Conservation (phyloP, 2,888 invertebrate species). For the Polylopha cassiicola region DNA sequence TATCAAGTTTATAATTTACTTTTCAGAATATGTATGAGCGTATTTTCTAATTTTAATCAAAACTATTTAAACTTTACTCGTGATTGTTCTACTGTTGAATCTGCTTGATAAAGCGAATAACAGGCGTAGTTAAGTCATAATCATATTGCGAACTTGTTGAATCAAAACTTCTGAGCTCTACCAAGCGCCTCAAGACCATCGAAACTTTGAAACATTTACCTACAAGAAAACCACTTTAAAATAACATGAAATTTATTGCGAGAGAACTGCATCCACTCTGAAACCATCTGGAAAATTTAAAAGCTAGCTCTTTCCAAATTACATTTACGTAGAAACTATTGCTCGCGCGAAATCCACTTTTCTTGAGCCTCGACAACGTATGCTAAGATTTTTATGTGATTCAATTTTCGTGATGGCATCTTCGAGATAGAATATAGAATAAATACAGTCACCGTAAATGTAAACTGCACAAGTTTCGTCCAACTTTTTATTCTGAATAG, state of each 20-base stretch:
- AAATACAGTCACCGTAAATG: conserved; percentile 6
- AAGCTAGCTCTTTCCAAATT: conserved; percentile 10
- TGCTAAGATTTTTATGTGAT: conserved; percentile 5
- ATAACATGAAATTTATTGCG: conserved; percentile 6
- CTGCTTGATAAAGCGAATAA: too few relatives aligned
- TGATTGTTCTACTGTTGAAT: too few relatives aligned
- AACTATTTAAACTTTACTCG: too few relatives aligned
- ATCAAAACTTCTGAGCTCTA: not conserved
- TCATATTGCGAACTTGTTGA: too few relatives aligned
- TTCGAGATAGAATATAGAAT: conserved; percentile 10
- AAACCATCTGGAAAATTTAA: conserved; percentile 12
- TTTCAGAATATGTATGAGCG: too few relatives aligned
- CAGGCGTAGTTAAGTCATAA: too few relatives aligned
- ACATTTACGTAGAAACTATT: conserved; percentile 5
- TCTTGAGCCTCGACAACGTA: not conserved
- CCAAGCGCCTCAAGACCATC: conserved; percentile 1
- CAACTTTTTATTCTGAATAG: conserved; percentile 4
- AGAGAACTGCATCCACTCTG: conserved; percentile 8
- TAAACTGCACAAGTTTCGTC: not conserved
- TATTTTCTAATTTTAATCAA: too few relatives aligned
- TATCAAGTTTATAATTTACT: too few relatives aligned
- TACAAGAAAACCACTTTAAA: conserved; percentile 3
- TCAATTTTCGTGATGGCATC: conserved; percentile 9
- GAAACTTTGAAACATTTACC: conserved; percentile 8
- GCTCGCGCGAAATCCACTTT: conserved; percentile 1